Base-by-base conservation (phyloP, 2,888 invertebrate genomes). In the Heliconius ethilla region DNA sequence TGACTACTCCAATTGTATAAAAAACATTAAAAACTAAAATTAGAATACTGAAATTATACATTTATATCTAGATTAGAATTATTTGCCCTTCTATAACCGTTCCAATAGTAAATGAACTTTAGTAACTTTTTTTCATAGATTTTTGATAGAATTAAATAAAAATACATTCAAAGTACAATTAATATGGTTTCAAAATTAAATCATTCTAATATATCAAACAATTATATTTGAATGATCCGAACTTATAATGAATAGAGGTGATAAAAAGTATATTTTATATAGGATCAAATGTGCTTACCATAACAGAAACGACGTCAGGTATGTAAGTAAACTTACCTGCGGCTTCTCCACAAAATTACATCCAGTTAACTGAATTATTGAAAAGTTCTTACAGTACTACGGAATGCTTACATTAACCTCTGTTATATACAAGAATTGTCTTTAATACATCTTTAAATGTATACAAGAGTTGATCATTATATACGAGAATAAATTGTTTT, bases 331-430 rank as follows among this genome's bases (percentile, higher is more conserved):
- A 86, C 87, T 86, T 86, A 86, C 87, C 86, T 89, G 90, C 83
- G 90, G 91, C 88, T 89, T 85, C 87, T 84, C 84, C 87, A 89
- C 86, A 89, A 91, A 92, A 91, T 91, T 91, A 90, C 90, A 90
- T 89, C 86, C 87, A 89, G 90, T 90, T 87, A 86, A 80, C 83
- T 92, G 90, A 91, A 92, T 92, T 90, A 92, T 92, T 92, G 86
- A 91, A 90, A 89, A 82, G 78, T 82, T 81, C 80, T 76, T 76
- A 78, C 73, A 63, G 66, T 67, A 70, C 72, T 77, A 45, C 70
- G 70, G 70, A 76, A 62, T 75, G 67, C 66, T 67, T 67, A 73
- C 55, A 63, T 27, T 40, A 74, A 63, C 59, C 29, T 25, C 10
- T 11, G 51, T 29, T 51, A 51, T 51, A 51, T 70, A 18, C 18